Evolutionary conservation across 2,888 invertebrate species (phyloP), one percentile per base, ranked within the genome.

Genomic region (Andrena marginata): DNA sequence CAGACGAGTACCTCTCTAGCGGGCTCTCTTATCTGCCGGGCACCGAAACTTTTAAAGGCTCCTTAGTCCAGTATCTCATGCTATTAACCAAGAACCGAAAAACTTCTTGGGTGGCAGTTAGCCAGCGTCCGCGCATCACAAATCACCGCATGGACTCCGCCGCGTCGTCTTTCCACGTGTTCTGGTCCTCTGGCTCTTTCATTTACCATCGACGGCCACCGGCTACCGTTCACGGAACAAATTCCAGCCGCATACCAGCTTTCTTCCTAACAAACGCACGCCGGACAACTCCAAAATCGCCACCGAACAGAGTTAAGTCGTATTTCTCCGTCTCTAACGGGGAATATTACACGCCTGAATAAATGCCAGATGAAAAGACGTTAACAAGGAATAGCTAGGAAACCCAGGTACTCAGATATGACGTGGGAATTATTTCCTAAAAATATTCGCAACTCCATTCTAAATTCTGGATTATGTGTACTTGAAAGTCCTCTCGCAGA

Each of bases 1-100:
- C 83, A 83, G 62, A 69, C 78, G 72, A 20, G 56, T 78, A 82
- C 75, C 83, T 64, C 73, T 79, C 69, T 59, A 64, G 35, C 69
- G 72, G 42, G 60, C 26, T 16, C 42, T 60, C 82, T 89, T 88
- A 87, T 83, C 87, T 85, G 13, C 76, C 31, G 54, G 76, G 51
- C 80, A 69, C 80, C 29, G 59, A 67, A 82, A 87, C 71, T 78
- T 85, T 85, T 77, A 82, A 80, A 77, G 84, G 75, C 67, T 68
- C 80, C 82, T 78, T 68, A 71, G 78, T 54, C 72, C 82, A 67
- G 80, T 90, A 91, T 92, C 91, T 89, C 87, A 84, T 86, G 90
- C 91, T 92, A 92, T 92, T 92, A 92, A 92, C 92, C 88, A 90
- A 90, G 88, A 90, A 89, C 89, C 91, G 78, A 81, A 89, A 87